Evolutionary conservation across 2,113 vertebrate genomes (phyloP).

Genomic region (Ramphastos sulfuratus): DNA sequence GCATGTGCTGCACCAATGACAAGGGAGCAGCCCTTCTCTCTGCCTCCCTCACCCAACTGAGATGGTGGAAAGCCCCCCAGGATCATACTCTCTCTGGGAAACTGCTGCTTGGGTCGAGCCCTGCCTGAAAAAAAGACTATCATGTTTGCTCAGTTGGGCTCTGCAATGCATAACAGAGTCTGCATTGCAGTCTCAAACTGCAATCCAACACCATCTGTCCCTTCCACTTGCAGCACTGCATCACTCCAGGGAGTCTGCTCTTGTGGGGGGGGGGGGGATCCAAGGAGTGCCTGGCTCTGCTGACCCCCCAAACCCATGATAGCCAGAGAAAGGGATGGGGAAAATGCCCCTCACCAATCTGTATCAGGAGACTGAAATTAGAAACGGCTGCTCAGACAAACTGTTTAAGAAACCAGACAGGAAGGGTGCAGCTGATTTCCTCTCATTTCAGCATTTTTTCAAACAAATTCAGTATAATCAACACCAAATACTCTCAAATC

Average conservation of each 20-base stretch:
- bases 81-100: not conserved
- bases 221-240: conserved; percentile 18
- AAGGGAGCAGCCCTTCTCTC: not conserved
- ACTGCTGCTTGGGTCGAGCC: not conserved
- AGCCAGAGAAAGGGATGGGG: not conserved
- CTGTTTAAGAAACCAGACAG: not conserved
- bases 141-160: not conserved
- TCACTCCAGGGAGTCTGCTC: not conserved
- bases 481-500: not conserved
- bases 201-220: conserved; percentile 39
- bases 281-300: not conserved
- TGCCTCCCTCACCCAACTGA: not conserved
- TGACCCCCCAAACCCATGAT: not conserved
- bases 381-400: not conserved
- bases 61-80: not conserved
- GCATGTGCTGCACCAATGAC: not conserved
- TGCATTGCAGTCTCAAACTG: conserved; percentile 57
- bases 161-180: conserved; percentile 42
- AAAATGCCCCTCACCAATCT: too few species aligned
- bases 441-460: not conserved
- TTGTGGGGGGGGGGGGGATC: not conserved
- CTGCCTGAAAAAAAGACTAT: not conserved
- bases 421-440: not conserved
- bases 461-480: not conserved
- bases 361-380: fast-evolving